Evolutionary conservation across 2,113 vertebrate genomes (phyloP).

Genomic region (Argyrosomus japonicus): DNA sequence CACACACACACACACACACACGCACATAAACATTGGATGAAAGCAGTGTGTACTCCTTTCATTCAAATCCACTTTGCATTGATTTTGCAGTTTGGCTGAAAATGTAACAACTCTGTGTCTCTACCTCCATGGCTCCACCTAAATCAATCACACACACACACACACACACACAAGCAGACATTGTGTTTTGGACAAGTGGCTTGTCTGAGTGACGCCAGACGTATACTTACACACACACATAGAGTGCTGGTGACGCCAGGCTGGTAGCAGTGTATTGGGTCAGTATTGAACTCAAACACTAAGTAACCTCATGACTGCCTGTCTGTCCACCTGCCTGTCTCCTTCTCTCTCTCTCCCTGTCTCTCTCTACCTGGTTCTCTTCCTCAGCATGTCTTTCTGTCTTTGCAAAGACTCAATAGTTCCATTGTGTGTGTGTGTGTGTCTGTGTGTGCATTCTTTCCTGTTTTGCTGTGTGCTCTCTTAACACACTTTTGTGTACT

Average conservation of each 20-base stretch:
- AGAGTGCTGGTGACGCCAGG: slow-evolving; percentile 72
- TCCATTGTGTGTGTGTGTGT: background rate
- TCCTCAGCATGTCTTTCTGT: background rate
- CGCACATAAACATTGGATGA: slow-evolving; percentile 36
- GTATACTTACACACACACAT: slow-evolving; percentile 25
- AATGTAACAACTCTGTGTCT: slow-evolving; percentile 75
- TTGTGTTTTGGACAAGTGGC: slow-evolving; percentile 65
- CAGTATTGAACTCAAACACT: slow-evolving; percentile 73
- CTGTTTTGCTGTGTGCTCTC: background rate
- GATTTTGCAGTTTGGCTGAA: slow-evolving; percentile 82
- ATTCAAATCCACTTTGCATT: slow-evolving; percentile 79
- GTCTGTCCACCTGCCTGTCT: slow-evolving; percentile 41
- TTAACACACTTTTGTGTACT: background rate
- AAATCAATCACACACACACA: slow-evolving; percentile 69
- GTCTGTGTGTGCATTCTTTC: too few relatives aligned
- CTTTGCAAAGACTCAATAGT: background rate
- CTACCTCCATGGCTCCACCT: slow-evolving; percentile 73
- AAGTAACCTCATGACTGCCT: slow-evolving; percentile 53
- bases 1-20: slow-evolving; percentile 40
- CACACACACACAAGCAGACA: slow-evolving; percentile 22
- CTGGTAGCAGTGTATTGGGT: slow-evolving; percentile 62
- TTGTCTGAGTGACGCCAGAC: slow-evolving; percentile 73
- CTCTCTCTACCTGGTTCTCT: background rate
- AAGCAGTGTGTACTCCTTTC: slow-evolving; percentile 66
- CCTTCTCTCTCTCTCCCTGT: background rate